These are phyloP conservation scores for Hephaestus fuliginosus DNA, from an alignment of 2,797 vertebrate genomes.

Conservation along the genomic window DNA sequence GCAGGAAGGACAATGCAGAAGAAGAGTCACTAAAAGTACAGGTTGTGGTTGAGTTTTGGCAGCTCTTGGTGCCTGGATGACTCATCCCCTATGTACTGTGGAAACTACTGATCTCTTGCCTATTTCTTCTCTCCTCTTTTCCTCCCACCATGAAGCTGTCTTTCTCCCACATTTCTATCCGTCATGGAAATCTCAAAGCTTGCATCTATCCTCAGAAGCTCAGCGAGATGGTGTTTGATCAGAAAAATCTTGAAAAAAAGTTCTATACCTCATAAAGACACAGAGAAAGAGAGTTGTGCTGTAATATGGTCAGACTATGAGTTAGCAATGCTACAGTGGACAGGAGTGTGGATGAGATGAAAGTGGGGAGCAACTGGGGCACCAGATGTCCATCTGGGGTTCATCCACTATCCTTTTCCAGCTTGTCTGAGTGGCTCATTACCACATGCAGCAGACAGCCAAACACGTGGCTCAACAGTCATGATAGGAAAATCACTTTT, in stretches of 20 bases:
- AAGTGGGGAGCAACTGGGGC: slow-evolving; percentile 40
- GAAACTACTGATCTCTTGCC: slow-evolving; percentile 40
- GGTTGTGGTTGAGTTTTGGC: slow-evolving; percentile 53
- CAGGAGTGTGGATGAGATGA: slow-evolving; percentile 48
- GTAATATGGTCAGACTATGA: not conserved
- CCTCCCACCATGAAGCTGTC: slow-evolving; percentile 25
- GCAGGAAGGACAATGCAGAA: slow-evolving; percentile 33
- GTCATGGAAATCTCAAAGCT: slow-evolving; percentile 18
- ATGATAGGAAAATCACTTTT: slow-evolving; percentile 13
- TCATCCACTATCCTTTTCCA: slow-evolving; percentile 26
- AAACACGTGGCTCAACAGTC: slow-evolving; percentile 29
- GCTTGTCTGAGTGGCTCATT: slow-evolving; percentile 32
- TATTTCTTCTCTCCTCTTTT: slow-evolving; percentile 27
- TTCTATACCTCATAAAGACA: not conserved
- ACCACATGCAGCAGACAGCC: slow-evolving; percentile 33
- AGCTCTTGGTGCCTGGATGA: slow-evolving; percentile 56
- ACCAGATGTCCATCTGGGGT: slow-evolving; percentile 51
- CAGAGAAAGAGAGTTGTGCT: slow-evolving; percentile 2
- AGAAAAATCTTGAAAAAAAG: slow-evolving; percentile 3
- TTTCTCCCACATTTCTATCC: slow-evolving; percentile 17
- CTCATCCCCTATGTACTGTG: slow-evolving; percentile 47
- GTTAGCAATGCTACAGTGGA: slow-evolving; percentile 20
- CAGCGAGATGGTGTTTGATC: slow-evolving; percentile 1
- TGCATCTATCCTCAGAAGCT: not conserved
- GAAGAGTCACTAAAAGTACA: slow-evolving; percentile 46